Conservation (phyloP, 2,888 invertebrate genomes). For the Ophioninae sp. region DNA sequence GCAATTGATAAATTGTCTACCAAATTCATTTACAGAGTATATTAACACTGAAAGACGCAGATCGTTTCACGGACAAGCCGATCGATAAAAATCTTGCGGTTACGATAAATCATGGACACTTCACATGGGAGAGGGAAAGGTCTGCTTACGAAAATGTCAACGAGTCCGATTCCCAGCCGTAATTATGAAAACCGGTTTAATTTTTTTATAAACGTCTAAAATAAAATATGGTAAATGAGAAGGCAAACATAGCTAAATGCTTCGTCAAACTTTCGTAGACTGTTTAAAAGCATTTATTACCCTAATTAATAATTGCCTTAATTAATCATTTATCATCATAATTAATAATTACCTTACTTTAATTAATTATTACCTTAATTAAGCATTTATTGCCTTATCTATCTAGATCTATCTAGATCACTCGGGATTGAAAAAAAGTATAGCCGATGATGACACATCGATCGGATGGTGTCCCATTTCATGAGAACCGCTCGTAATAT, state of each 20-base stretch:
- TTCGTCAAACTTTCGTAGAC: neutral
- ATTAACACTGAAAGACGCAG: conserved; percentile 80
- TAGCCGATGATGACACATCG: neutral
- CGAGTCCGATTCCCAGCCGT: conserved; percentile 49
- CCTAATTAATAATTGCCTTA: too few species aligned
- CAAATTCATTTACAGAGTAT: conserved; percentile 72
- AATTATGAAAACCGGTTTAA: conserved; percentile 12
- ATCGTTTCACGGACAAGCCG: conserved; percentile 78
- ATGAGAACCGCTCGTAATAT: neutral
- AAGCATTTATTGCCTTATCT: too few species aligned
- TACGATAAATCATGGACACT: conserved; percentile 81
- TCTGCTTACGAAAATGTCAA: conserved; percentile 23
- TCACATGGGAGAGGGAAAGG: conserved; percentile 78
- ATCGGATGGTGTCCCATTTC: neutral
- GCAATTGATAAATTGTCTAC: conserved; percentile 9
- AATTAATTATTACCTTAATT: too few species aligned
- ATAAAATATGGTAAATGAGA: neutral
- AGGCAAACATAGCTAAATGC: neutral
- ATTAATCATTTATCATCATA: too few species aligned
- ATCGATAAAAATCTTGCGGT: conserved; percentile 80
- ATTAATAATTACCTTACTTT: too few species aligned
- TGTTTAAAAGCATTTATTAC: neutral
- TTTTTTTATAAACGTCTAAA: neutral
- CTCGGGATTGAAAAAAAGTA: neutral
- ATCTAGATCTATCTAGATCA: neutral